Conservation (phyloP, 1,140 invertebrate genomes). For the Rhizoglyphus robini region DNA sequence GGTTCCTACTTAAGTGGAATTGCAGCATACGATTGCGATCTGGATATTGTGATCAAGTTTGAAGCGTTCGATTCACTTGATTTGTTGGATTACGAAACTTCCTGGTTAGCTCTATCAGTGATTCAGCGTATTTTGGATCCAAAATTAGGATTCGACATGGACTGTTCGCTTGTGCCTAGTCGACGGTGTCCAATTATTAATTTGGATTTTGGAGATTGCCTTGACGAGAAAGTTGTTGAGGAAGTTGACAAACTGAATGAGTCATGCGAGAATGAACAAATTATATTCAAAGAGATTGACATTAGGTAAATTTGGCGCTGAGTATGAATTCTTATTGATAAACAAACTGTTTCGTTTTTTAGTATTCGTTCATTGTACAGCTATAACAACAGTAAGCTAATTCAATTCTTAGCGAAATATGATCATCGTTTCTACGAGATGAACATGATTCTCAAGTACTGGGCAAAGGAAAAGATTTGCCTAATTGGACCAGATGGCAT, state of each 20-base stretch:
- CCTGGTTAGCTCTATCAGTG: neutral
- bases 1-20: neutral
- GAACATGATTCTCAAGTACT: neutral
- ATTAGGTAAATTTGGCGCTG: too few species aligned
- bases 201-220: neutral
- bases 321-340: neutral
- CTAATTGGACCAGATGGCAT: neutral
- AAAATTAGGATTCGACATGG: neutral
- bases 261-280: neutral
- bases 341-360: neutral
- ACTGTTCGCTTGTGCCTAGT: neutral
- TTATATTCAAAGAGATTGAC: neutral
- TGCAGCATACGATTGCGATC: neutral
- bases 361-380: slow-evolving; percentile 1
- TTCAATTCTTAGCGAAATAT: neutral
- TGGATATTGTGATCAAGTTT: neutral
- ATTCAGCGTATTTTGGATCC: neutral
- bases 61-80: neutral
- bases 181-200: neutral
- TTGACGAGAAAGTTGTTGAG: neutral
- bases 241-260: neutral
- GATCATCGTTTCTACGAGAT: neutral
- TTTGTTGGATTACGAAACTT: neutral
- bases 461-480: neutral
- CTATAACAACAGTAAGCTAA: neutral